These are phyloP conservation scores for Typhlichthys eigenmanni DNA, from an alignment of 2,797 vertebrate genomes.

Conservation along the genomic window DNA sequence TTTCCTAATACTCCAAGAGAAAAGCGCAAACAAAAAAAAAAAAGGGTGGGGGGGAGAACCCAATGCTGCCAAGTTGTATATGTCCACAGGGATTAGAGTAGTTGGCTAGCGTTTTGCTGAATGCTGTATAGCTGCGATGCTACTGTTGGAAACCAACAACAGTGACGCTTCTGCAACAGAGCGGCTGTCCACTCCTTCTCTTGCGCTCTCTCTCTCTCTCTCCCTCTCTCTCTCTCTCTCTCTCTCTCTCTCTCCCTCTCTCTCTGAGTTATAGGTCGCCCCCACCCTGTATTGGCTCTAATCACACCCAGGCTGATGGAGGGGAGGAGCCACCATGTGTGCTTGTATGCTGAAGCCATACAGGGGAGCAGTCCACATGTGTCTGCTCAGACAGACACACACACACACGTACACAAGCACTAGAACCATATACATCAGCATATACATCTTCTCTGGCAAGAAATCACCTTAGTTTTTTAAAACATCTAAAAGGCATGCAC, in stretches of 20 bases:
- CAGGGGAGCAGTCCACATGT: conserved; percentile 39
- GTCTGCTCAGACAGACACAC: conserved; percentile 11
- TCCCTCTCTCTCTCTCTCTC: conserved; percentile 11
- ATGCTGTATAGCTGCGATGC: conserved; percentile 46
- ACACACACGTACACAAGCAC: background rate
- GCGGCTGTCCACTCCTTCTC: conserved; percentile 54
- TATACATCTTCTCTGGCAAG: background rate
- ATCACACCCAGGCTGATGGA: conserved; percentile 65
- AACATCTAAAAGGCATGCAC: too few species aligned
- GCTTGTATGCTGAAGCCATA: conserved; percentile 48
- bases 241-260: conserved; percentile 5
- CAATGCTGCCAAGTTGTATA: conserved; percentile 46
- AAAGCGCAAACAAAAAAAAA: conserved; percentile 19
- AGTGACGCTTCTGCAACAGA: conserved; percentile 67
- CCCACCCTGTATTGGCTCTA: conserved; percentile 69
- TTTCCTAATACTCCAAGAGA: conserved; percentile 32
- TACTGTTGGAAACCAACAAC: conserved; percentile 66
- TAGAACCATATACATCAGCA: background rate
- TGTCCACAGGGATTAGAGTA: conserved; percentile 40
- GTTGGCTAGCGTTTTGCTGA: conserved; percentile 29
- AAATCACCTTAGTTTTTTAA: too few species aligned
- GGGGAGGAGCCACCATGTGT: conserved; percentile 71
- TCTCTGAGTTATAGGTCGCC: conserved; percentile 33
- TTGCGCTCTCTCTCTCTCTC: conserved; percentile 2
- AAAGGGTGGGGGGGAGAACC: conserved; percentile 43